These are phyloP conservation scores for Euspilapteryx auroguttella DNA, from an alignment of 2,888 invertebrate species.

Conservation along the genomic window DNA sequence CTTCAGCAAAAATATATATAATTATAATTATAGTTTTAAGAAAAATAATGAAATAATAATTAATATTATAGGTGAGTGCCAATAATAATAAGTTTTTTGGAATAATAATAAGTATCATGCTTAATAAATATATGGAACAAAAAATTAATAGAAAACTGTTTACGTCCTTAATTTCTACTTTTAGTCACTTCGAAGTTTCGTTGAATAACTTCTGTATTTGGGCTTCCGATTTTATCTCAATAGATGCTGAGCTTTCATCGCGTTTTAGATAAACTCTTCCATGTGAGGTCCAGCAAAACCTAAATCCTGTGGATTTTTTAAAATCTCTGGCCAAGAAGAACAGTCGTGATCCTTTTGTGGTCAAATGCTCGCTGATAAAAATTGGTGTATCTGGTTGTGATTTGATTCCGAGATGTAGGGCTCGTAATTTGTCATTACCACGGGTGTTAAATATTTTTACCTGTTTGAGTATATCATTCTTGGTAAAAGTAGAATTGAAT, in stretches of 20 bases:
- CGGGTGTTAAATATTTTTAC: not conserved
- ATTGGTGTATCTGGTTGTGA: not conserved
- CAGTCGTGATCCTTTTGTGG: not conserved
- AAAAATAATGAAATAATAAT: too few relatives aligned
- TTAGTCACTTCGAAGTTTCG: not conserved
- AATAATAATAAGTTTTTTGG: too few relatives aligned
- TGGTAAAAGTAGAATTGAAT: not conserved
- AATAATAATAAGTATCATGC: too few relatives aligned
- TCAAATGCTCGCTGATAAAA: not conserved
- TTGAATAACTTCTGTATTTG: not conserved
- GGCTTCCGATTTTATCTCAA: not conserved
- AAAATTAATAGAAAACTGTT: too few relatives aligned
- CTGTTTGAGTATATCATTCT: not conserved
- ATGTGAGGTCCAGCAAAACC: slow-evolving; percentile 1
- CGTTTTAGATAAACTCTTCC: slow-evolving; percentile 1
- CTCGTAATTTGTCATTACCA: not conserved
- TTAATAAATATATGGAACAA: too few relatives aligned
- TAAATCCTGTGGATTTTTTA: not conserved
- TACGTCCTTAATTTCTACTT: too few relatives aligned
- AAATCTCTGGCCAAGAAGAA: not conserved
- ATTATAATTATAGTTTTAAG: too few relatives aligned
- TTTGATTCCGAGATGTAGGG: not conserved
- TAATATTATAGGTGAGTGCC: too few relatives aligned
- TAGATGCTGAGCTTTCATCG: not conserved
- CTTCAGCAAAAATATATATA: too few relatives aligned